Percentiles rank a stretch among this genome's conserved stretches.
These are phyloP conservation scores for Chloromyia formosa DNA, from an alignment of 2,888 invertebrate species.

Conservation along the genomic window DNA sequence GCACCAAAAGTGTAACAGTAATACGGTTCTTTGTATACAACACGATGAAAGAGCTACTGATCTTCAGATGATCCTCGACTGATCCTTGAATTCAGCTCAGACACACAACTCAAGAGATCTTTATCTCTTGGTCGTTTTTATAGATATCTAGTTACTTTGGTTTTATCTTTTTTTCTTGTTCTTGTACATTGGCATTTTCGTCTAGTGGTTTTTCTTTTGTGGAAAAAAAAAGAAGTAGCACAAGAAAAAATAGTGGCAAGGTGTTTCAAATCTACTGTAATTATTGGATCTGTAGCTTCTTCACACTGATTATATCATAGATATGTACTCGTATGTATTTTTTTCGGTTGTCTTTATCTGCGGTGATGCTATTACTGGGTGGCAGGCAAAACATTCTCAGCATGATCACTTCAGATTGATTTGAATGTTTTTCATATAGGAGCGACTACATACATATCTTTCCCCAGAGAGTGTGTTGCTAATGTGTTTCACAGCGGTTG, in stretches of 20 bases:
- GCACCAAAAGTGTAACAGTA: constrained; percentile 14
- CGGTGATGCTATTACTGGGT: constrained; percentile 20
- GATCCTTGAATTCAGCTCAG: constrained; percentile 2
- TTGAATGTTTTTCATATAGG: not conserved
- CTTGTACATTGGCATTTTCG: not conserved
- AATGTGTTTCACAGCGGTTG: constrained; percentile 41
- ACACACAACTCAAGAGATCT: no score
- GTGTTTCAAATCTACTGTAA: constrained; percentile 29
- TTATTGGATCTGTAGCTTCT: constrained; percentile 31
- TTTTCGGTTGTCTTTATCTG: not conserved
- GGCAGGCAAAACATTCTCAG: constrained; percentile 38
- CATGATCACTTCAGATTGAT: constrained; percentile 25
- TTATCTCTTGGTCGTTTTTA: no score
- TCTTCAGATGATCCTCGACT: constrained; percentile 26
- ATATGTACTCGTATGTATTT: no score
- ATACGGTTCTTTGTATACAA: constrained; percentile 3
- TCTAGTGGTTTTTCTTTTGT: not conserved
- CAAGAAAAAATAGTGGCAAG: no score
- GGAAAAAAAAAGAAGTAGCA: not conserved
- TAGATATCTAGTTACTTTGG: not conserved
- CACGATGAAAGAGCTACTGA: constrained; percentile 10
- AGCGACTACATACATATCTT: not conserved
- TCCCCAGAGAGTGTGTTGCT: constrained; percentile 4
- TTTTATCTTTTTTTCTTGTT: not conserved
- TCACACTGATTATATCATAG: constrained; percentile 10